phyloP scores from a whole-genome alignment of 53 echinoderm and acorn worm genomes.

The Arbacia lixula region DNA sequence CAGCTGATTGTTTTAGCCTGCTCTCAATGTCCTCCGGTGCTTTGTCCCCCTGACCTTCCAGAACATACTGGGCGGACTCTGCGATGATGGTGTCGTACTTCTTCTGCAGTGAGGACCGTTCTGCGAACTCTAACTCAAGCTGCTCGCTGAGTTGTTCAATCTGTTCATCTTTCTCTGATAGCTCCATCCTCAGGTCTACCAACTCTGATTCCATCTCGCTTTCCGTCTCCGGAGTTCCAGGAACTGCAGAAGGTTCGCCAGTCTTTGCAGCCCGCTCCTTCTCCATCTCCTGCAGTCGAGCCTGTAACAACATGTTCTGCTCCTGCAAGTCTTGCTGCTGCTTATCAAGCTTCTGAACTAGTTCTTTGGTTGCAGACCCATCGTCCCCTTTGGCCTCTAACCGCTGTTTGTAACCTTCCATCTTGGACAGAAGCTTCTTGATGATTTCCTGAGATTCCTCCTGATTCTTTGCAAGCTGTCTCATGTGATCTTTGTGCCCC shows the following conservation, averaged over 20 bases:
- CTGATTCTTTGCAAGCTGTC: slow-evolving; percentile 55
- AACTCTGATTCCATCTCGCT: slow-evolving; percentile 53
- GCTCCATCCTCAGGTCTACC: slow-evolving; percentile 67
- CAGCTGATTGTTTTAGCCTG: slow-evolving; percentile 40
- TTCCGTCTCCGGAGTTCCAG: background rate
- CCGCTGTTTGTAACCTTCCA: slow-evolving; percentile 55
- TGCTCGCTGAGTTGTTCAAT: slow-evolving; percentile 70
- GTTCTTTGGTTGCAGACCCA: slow-evolving; percentile 20
- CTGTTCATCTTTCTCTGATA: slow-evolving; percentile 70
- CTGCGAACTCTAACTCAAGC: slow-evolving; percentile 67
- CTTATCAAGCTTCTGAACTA: slow-evolving; percentile 34
- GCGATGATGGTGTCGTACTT: slow-evolving; percentile 70
- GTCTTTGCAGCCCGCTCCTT: slow-evolving; percentile 34
- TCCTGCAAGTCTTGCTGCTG: slow-evolving; percentile 56
- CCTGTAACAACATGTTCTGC: slow-evolving; percentile 3
- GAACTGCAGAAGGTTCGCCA: too few relatives aligned
- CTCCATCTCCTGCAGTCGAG: slow-evolving; percentile 10
- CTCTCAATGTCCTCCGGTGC: slow-evolving; percentile 54
- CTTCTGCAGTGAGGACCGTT: slow-evolving; percentile 66
- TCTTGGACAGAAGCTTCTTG: slow-evolving; percentile 24
- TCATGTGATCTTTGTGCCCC: slow-evolving; percentile 4
- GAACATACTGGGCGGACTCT: slow-evolving; percentile 62
- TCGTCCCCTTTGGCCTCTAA: slow-evolving; percentile 46
- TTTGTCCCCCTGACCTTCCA: slow-evolving; percentile 64
- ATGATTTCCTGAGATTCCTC: slow-evolving; percentile 55